Base-by-base conservation (phyloP, 2,113 vertebrate genomes). In the Nyctereutes procyonoides region DNA sequence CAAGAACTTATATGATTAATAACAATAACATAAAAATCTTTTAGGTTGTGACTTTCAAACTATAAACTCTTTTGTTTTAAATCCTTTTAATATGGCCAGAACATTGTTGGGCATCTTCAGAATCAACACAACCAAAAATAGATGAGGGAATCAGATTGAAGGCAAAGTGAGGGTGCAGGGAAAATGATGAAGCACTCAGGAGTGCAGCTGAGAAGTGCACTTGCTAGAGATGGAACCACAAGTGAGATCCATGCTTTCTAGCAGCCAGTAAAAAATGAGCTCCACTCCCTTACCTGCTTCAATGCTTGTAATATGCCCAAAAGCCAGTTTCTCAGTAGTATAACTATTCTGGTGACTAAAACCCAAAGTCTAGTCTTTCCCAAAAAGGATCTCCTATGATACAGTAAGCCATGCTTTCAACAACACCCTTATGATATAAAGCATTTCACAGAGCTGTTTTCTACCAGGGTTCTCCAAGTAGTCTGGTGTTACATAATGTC, bases 311-410 rank as follows among this genome's bases (percentile, higher is more conserved):
- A 63, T 13, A 51, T 3, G n/a, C 14, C 56, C 63, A 38, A 81
- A 73, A 38, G 24, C 55, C 86, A 74, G 56, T 60, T 96, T 88
- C 65, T 92, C 60, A 69, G 51, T 35, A 82, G 43, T 17, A 62
- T 17, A 76, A 71, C 32, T 73, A 82, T 82, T 95, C 48, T 74
- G 94, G 22, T 63, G 82, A 81, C 11, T 30, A 7, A 97, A 86
- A 95, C n/a, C 24, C 60, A 76, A 77, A 95, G n/a, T 90, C 94
- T 67, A 69, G 79, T 90, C n/a, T 80, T 94, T 69, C 58, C 67
- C 38, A 11, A 88, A 94, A 86, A 94, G 20, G 1, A 60, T 3
- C 92, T 13, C 62, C 67, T 53, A 60, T 15, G 4, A 94, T 77
- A 76, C 1, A 87, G 35, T 90, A 77, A 79, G 56, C 48, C 85